Percentiles rank a stretch among this genome's conserved stretches.
phyloP scores from a whole-genome alignment of 2,113 vertebrate genomes.

The Ivindomyrus marchei region DNA sequence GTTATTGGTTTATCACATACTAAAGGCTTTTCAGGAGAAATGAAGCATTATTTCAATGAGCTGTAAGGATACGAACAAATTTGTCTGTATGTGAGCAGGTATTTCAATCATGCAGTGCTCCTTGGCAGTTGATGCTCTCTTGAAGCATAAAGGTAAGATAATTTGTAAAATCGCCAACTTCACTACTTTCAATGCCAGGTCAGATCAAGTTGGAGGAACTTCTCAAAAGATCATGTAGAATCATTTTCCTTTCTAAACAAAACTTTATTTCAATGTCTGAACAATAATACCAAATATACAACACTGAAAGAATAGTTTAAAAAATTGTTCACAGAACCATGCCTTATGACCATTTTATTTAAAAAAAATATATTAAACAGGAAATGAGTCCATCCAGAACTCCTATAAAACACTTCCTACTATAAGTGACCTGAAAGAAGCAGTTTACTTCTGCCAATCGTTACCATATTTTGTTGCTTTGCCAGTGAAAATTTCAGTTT shows the following conservation, averaged over 20 bases:
- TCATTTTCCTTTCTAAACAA: background rate
- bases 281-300: slow-evolving; percentile 13
- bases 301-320: background rate
- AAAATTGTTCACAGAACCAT: background rate
- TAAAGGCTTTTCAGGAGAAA: no score
- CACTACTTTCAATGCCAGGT: background rate
- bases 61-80: no score
- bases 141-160: background rate
- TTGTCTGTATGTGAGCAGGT: background rate
- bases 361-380: background rate
- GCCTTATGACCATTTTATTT: background rate
- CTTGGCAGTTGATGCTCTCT: background rate
- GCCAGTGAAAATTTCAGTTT: background rate
- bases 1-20: no score
- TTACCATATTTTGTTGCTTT: background rate
- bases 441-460: background rate
- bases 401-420: background rate
- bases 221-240: background rate
- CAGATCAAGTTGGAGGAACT: background rate
- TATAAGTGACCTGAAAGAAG: background rate
- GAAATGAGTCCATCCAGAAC: background rate
- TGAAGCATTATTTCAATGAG: no score
- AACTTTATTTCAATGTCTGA: slow-evolving; percentile 10
- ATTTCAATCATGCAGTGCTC: background rate
- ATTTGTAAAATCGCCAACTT: background rate